Evolutionary conservation across 2,888 invertebrate genomes (phyloP), one percentile per base, ranked within the genome.

Genomic region (Oxycera nigricornis): DNA sequence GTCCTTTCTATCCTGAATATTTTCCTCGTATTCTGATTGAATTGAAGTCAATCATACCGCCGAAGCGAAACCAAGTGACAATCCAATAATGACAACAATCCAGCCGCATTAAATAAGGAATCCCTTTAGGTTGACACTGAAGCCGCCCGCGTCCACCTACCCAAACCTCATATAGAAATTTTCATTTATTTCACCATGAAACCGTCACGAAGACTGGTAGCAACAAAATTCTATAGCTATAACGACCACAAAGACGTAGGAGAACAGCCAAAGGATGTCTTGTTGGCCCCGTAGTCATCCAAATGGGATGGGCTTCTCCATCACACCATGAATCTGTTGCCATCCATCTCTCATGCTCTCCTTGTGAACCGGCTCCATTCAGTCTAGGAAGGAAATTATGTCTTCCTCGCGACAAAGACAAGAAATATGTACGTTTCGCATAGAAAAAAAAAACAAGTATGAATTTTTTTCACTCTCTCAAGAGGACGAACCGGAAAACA

Each of bases 81-180:
- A 55, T 55, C 20, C 17, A 55, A 55, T 55, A 20, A 55, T 55
- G 52, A 20, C 52, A 55, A 55, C 52, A 55, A 55, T 24, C 52
- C 52, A 20, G 24, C 20, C 24, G 2, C 24, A 3, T 3, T 9
- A 55, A 2, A 11, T 6, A 7, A 7, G 6, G 35, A 11, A 35
- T 35, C 35, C 35, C 11, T 35, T 35, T 35, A 7, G 7, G 35
- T 35, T 11, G 35, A 7, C 35, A 35, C 11, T 11, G 11, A 35
- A n/a, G n/a, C n/a, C n/a, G n/a, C n/a, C n/a, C n/a, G n/a, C n/a
- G n/a, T n/a, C n/a, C n/a, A n/a, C n/a, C n/a, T n/a, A n/a, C n/a
- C n/a, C n/a, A n/a, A n/a, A n/a, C n/a, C n/a, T n/a, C n/a, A n/a
- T n/a, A n/a, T n/a, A n/a, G n/a, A n/a, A n/a, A n/a, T n/a, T n/a